Percentiles rank a stretch among this genome's conserved stretches.
Evolutionary conservation across 2,888 invertebrate species (phyloP).

Genomic region (Sinopyrophorus schimmeli): DNA sequence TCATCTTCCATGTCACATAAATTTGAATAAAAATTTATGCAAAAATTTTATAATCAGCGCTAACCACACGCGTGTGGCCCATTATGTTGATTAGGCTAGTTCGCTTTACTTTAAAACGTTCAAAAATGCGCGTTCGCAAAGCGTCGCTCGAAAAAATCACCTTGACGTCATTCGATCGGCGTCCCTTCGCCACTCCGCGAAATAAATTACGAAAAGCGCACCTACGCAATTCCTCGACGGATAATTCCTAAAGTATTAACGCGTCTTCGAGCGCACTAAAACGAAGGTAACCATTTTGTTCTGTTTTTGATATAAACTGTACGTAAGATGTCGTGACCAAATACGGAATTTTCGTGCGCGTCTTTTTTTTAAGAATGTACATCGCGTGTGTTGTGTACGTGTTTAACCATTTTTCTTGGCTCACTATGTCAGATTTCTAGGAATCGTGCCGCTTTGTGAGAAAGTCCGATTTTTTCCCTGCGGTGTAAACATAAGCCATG

Average conservation of each 20-base stretch:
- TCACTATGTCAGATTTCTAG: slow-evolving; percentile 55
- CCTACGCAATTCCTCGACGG: not conserved
- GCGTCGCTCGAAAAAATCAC: too few relatives aligned
- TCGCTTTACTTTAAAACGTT: too few relatives aligned
- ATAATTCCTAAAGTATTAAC: not conserved
- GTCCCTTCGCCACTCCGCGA: too few relatives aligned
- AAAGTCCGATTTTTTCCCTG: slow-evolving; percentile 52
- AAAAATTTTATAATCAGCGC: slow-evolving; percentile 5
- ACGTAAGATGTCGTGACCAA: slow-evolving; percentile 50
- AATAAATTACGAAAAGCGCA: too few relatives aligned
- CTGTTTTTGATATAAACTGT: slow-evolving; percentile 23
- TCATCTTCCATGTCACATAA: not conserved
- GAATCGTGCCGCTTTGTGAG: slow-evolving; percentile 55
- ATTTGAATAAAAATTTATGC: slow-evolving; percentile 14
- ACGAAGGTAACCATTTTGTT: slow-evolving; percentile 19
- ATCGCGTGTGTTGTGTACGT: slow-evolving; percentile 53
- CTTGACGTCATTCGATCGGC: too few relatives aligned
- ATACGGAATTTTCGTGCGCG: slow-evolving; percentile 49
- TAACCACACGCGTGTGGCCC: slow-evolving; percentile 2
- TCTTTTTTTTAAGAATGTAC: slow-evolving; percentile 48
- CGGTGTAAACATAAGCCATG: slow-evolving; percentile 42
- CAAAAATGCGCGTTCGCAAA: too few relatives aligned
- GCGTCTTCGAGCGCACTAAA: not conserved
- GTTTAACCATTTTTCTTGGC: slow-evolving; percentile 56
- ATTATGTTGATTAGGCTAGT: not conserved